Evolutionary conservation across 2,888 invertebrate species (phyloP), one percentile per base, ranked within the genome.

Genomic region (Agrochola circellaris): DNA sequence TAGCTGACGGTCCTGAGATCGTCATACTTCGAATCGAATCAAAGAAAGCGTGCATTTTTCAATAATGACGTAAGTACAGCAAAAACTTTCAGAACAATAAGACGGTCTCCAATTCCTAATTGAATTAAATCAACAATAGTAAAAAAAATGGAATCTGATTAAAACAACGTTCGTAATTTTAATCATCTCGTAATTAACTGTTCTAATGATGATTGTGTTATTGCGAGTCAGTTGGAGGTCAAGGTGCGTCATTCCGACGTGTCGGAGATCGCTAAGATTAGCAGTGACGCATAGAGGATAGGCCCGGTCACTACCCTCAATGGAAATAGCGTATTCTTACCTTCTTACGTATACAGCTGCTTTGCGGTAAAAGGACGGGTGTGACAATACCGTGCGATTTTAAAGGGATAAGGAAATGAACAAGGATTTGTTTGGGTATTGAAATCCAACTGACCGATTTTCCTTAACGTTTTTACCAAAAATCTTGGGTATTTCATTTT

Each of bases 201-300:
- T 83, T 86, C 77, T 89, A 90, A 89, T 91, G 87, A 87, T 85
- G 87, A 87, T 85, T 78, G 79, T 88, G 54, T 89, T 80, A 64
- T 73, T 86, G 74, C 92, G 93, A 93, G 89, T 93, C 93, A 93
- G 91, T 91, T 92, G 83, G 91, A 92, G 93, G 93, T 94, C 94
- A 93, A 90, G 90, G 91, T 90, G 90, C 91, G 92, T 92, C 92
- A 91, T 83, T 86, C 67, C 76, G 80, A 85, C 88, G 90, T 89
- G 87, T 89, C 88, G 82, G 86, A 83, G 89, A 91, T 89, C 80
- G 88, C 93, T 93, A 94, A 95, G 94, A 95, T 95, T 95, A 95
- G 94, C 90, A 83, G 83, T 95, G 95, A 95, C 95, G 93, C 93
- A 93, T 89, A 73, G 77, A 86, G 87, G 86, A 90, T 90, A 89